Percentiles rank a stretch among this genome's conserved stretches.
These are phyloP conservation scores for Heliothis subflexa DNA, from an alignment of 1,140 invertebrate species.

Conservation along the genomic window DNA sequence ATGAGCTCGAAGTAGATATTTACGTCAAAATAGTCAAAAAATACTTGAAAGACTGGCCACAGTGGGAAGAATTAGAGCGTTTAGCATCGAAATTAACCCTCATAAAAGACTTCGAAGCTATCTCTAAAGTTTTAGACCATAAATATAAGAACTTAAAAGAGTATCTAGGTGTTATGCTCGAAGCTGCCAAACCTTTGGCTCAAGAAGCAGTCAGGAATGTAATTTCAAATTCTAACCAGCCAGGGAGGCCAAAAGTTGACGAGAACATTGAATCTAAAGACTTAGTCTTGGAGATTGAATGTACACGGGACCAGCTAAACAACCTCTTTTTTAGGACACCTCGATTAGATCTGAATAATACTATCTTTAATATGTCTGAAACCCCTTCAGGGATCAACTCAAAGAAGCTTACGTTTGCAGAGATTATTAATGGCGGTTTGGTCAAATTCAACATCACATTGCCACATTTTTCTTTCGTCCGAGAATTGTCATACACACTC, in stretches of 20 bases:
- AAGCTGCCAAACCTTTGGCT: constrained; percentile 51
- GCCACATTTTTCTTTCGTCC: constrained; percentile 42
- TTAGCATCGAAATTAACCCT: constrained; percentile 53
- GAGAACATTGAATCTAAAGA: constrained; percentile 21
- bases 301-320: constrained; percentile 67
- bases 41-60: constrained; percentile 77
- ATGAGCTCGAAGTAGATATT: constrained; percentile 69
- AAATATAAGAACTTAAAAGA: constrained; percentile 65
- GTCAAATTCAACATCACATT: constrained; percentile 53
- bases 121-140: constrained; percentile 56
- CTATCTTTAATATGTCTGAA: constrained; percentile 63
- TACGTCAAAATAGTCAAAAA: constrained; percentile 75
- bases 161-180: constrained; percentile 62
- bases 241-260: background rate
- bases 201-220: constrained; percentile 43
- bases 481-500: constrained; percentile 59
- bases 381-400: constrained; percentile 52
- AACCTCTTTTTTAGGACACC: constrained; percentile 64
- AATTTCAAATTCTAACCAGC: constrained; percentile 31
- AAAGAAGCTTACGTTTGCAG: constrained; percentile 49
- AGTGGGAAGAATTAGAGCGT: constrained; percentile 75
- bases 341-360: constrained; percentile 48
- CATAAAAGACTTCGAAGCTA: constrained; percentile 48
- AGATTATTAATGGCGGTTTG: constrained; percentile 67
- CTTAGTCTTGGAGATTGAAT: constrained; percentile 64